These are phyloP conservation scores for Neoitamus cyanurus DNA, from an alignment of 2,888 invertebrate species.

Conservation along the genomic window DNA sequence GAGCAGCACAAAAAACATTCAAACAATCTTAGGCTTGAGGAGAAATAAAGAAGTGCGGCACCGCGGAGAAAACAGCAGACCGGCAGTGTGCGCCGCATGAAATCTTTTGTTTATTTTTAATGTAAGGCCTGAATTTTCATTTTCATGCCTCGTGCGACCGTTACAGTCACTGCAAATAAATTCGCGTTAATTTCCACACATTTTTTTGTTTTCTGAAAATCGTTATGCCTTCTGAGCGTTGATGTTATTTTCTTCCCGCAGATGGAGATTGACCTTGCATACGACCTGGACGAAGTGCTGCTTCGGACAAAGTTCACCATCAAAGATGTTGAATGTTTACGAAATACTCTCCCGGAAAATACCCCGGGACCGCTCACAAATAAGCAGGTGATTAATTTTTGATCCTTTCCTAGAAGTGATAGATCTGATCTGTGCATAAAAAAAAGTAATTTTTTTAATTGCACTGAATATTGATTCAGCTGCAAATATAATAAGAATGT, in stretches of 20 bases:
- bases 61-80: background rate
- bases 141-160: background rate
- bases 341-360: constrained; percentile 41
- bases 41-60: background rate
- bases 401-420: too few species aligned
- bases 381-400: constrained; percentile 54
- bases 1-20: background rate
- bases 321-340: constrained; percentile 47
- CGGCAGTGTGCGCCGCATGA: background rate
- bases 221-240: background rate
- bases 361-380: constrained; percentile 50
- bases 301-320: constrained; percentile 33
- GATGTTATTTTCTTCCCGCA: background rate
- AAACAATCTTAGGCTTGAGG: background rate
- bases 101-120: background rate
- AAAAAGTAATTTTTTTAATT: background rate
- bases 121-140: background rate
- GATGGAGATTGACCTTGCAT: constrained; percentile 51
- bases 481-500: background rate
- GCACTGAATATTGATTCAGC: background rate
- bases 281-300: constrained; percentile 51
- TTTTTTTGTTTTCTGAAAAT: background rate
- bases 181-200: background rate
- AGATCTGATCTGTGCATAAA: too few species aligned
- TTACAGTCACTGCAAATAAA: background rate